These are phyloP conservation scores for Tinamus guttatus DNA, from an alignment of 2,113 vertebrate genomes.

Conservation along the genomic window DNA sequence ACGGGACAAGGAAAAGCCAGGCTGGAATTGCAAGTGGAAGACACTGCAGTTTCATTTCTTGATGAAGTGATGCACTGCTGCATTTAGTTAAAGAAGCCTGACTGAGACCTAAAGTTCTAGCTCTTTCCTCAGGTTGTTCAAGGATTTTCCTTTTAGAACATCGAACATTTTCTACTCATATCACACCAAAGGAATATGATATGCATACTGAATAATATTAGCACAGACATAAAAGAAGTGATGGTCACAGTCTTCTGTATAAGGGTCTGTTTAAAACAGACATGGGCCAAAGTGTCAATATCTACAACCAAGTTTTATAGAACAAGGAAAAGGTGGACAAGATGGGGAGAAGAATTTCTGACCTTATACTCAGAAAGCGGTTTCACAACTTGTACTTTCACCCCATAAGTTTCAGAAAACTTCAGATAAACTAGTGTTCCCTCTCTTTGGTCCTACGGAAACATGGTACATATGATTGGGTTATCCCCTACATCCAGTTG, in stretches of 20 bases:
- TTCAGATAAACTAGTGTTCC: neutral
- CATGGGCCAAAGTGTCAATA: neutral
- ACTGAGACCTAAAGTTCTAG: neutral
- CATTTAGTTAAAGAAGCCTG: neutral
- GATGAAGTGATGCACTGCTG: neutral
- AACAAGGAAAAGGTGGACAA: neutral
- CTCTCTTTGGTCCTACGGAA: neutral
- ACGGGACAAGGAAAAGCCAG: neutral
- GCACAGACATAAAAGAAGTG: neutral
- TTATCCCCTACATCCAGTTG: neutral
- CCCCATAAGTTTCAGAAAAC: neutral
- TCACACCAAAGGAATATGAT: neutral
- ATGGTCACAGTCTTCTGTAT: fast-evolving
- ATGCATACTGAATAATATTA: fast-evolving
- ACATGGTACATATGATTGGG: neutral
- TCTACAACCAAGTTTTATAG: neutral
- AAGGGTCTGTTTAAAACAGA: neutral
- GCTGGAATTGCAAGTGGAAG: neutral
- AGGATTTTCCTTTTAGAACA: neutral
- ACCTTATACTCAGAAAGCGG: neutral
- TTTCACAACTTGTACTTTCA: neutral
- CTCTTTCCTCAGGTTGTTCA: neutral
- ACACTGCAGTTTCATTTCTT: neutral
- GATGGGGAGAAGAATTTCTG: neutral
- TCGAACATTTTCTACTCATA: neutral